These are phyloP conservation scores for Rhinella marina DNA, from an alignment of 2,797 vertebrate species.

Conservation along the genomic window DNA sequence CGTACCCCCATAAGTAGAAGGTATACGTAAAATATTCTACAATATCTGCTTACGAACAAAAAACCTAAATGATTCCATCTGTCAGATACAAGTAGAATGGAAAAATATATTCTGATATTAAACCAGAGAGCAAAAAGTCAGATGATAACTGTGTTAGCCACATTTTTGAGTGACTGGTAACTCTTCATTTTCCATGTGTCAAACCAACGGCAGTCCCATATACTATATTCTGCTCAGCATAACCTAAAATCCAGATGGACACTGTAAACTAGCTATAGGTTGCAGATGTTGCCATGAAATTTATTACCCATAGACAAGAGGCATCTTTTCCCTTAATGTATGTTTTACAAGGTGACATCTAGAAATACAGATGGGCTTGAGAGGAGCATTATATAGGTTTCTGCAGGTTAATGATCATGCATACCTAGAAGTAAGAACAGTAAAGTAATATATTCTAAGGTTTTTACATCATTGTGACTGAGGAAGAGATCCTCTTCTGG, in stretches of 20 bases:
- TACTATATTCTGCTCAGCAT: background rate
- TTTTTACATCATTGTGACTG: slow-evolving; percentile 2
- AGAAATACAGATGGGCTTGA: background rate
- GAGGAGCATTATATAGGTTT: background rate
- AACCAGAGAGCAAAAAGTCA: background rate
- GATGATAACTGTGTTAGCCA: background rate
- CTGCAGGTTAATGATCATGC: background rate
- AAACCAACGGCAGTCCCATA: background rate
- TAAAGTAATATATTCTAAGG: background rate
- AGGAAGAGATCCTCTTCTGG: background rate
- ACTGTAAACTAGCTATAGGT: background rate
- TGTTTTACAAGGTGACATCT: slow-evolving; percentile 16
- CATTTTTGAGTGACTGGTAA: background rate
- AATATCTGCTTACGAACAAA: background rate
- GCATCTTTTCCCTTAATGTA: background rate
- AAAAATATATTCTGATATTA: background rate
- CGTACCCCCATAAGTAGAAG: background rate
- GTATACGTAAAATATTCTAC: background rate
- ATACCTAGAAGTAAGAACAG: background rate
- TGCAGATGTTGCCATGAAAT: slow-evolving; percentile 31
- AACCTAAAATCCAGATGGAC: slow-evolving; percentile 23
- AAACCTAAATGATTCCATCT: background rate
- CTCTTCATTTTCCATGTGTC: background rate
- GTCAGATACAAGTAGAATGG: background rate
- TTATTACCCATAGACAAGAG: slow-evolving; percentile 1